Evolutionary conservation across 1,140 invertebrate genomes (phyloP).

Genomic region (Lepidurus couesii): DNA sequence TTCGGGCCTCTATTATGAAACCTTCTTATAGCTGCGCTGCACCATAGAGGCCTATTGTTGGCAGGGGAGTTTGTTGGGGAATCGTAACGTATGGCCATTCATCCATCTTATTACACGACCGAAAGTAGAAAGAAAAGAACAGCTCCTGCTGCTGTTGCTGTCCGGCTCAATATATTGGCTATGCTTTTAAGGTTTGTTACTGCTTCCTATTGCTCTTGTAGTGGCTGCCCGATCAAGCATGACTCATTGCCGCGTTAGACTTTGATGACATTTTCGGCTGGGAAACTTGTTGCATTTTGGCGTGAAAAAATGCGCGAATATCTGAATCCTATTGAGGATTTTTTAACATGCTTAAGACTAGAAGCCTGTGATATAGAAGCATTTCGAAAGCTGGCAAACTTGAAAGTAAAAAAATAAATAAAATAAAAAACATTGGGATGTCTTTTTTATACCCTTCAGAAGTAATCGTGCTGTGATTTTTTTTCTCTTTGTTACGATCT

Average conservation of each 20-base stretch:
- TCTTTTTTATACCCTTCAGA: too few species aligned
- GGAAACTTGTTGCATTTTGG: neutral
- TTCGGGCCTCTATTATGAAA: neutral
- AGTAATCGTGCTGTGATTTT: too few species aligned
- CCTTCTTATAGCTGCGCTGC: neutral
- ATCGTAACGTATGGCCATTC: constrained; percentile 8
- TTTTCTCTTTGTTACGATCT: too few species aligned
- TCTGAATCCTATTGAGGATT: too few species aligned
- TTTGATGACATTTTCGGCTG: neutral
- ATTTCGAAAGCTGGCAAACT: too few species aligned
- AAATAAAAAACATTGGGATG: too few species aligned
- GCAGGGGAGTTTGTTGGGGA: neutral
- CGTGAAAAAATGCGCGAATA: too few species aligned
- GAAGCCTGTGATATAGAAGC: too few species aligned
- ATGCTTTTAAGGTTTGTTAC: neutral
- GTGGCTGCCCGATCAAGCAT: neutral
- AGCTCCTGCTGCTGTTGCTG: neutral
- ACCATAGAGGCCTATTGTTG: neutral
- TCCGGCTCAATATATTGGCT: neutral
- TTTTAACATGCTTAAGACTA: too few species aligned
- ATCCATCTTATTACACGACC: constrained; percentile 2
- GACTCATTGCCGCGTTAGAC: neutral
- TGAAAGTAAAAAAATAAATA: too few species aligned
- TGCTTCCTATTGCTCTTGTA: neutral
- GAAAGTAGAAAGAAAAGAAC: neutral